phyloP scores from a whole-genome alignment of 2,888 invertebrate species.

The Caenorhabditis auriculariae region DNA sequence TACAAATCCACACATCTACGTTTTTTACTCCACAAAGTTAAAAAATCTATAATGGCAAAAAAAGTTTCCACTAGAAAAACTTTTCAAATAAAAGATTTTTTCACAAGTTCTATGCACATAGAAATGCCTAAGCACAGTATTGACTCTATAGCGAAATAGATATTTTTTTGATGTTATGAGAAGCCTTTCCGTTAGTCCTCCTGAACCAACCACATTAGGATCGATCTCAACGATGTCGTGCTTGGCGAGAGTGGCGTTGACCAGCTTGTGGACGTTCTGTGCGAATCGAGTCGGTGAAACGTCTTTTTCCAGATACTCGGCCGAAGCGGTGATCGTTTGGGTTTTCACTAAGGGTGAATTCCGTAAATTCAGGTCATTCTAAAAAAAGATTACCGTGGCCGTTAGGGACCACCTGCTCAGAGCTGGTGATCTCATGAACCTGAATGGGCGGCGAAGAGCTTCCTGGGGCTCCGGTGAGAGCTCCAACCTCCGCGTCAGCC shows the following conservation, averaged over 20 bases:
- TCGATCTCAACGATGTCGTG: conserved; percentile 38
- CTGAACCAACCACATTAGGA: conserved; percentile 35
- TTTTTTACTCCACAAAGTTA: too few relatives aligned
- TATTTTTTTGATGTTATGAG: too few relatives aligned
- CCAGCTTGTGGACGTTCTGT: conserved; percentile 42
- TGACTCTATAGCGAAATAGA: too few relatives aligned
- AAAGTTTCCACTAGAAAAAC: too few relatives aligned
- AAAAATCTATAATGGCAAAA: too few relatives aligned
- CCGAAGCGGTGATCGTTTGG: conserved; percentile 3
- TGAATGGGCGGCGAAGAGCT: conserved; percentile 40
- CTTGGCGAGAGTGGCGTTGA: conserved; percentile 30
- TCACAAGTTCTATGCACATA: too few relatives aligned
- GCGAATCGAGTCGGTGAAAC: conserved; percentile 43
- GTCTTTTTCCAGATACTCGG: conserved; percentile 27
- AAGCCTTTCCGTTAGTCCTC: too few relatives aligned
- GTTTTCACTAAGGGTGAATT: too few relatives aligned
- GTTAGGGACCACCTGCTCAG: conserved; percentile 16
- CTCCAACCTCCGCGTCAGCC: conserved; percentile 37
- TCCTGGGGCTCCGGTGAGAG: conserved; percentile 27
- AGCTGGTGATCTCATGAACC: conserved; percentile 41
- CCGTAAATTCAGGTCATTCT: not conserved
- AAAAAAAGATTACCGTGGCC: conserved; percentile 13
- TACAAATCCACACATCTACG: too few relatives aligned
- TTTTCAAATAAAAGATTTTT: too few relatives aligned
- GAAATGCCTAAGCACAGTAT: too few relatives aligned